These are phyloP conservation scores for Kryptolebias marmoratus DNA, from an alignment of 2,113 vertebrate genomes.

Conservation along the genomic window DNA sequence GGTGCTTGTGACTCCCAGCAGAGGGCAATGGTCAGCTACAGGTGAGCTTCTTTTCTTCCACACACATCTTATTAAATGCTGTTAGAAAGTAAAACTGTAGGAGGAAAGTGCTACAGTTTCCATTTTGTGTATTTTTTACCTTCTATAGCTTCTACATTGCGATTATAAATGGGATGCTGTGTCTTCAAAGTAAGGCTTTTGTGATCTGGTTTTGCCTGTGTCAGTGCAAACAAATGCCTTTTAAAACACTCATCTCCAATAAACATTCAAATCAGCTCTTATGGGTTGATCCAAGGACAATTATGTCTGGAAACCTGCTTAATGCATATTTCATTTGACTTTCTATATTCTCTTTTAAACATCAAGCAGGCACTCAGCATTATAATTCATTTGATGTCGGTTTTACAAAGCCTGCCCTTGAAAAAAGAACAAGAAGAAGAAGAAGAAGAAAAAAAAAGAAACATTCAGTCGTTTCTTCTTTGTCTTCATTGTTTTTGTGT, in stretches of 20 bases:
- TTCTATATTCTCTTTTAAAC: conserved; percentile 40
- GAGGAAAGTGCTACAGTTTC: conserved; percentile 29
- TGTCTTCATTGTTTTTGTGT: conserved; percentile 66
- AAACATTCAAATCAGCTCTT: conserved; percentile 12
- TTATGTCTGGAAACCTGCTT: conserved; percentile 24
- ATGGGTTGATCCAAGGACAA: not conserved
- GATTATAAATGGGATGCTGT: conserved; percentile 23
- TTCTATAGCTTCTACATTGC: conserved; percentile 10
- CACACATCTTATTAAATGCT: not conserved
- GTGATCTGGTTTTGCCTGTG: conserved; percentile 6
- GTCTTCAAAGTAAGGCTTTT: conserved; percentile 15
- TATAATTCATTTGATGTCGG: conserved; percentile 62
- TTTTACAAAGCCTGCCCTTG: conserved; percentile 66
- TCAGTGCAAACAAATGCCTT: not conserved
- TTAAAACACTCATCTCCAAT: conserved; percentile 13
- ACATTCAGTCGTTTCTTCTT: conserved; percentile 69
- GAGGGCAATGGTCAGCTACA: conserved; percentile 77
- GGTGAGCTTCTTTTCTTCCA: conserved; percentile 21
- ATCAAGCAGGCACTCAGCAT: conserved; percentile 46
- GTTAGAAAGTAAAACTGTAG: not conserved
- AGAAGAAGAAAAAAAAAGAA: conserved; percentile 34
- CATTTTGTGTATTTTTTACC: conserved; percentile 39
- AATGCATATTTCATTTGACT: conserved; percentile 26
- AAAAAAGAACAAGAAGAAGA: not conserved
- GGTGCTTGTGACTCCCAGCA: conserved; percentile 60